phyloP scores from a whole-genome alignment of 1,140 invertebrate species.

The Meteorus sp. region DNA sequence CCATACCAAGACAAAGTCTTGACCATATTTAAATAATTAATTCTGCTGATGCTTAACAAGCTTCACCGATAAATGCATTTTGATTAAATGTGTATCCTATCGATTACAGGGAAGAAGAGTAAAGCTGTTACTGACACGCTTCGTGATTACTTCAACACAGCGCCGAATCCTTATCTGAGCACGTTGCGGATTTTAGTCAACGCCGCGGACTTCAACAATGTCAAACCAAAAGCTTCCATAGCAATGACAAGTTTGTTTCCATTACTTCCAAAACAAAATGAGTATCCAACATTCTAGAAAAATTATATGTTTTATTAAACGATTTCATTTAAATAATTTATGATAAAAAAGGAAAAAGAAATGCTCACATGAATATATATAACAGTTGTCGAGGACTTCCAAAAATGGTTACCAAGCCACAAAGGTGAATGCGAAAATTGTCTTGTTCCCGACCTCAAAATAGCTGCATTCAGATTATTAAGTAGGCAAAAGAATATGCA shows the following conservation, averaged over 20 bases:
- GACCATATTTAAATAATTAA: too few relatives aligned
- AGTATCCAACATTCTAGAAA: slow-evolving; percentile 22
- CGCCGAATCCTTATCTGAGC: slow-evolving; percentile 62
- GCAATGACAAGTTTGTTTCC: slow-evolving; percentile 55
- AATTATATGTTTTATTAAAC: slow-evolving; percentile 16
- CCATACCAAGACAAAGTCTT: too few relatives aligned
- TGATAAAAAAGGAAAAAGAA: too few relatives aligned
- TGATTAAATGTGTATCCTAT: too few relatives aligned
- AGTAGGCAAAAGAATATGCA: slow-evolving; percentile 60
- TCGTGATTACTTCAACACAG: slow-evolving; percentile 54
- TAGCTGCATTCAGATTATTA: slow-evolving; percentile 64
- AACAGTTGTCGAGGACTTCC: slow-evolving; percentile 65
- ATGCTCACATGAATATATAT: slow-evolving; percentile 33
- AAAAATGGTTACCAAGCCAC: slow-evolving; percentile 53
- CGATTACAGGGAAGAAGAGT: slow-evolving; percentile 61
- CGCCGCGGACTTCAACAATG: slow-evolving; percentile 60
- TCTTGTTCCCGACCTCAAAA: slow-evolving; percentile 60
- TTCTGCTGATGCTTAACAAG: too few relatives aligned
- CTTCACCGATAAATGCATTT: too few relatives aligned
- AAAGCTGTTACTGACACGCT: slow-evolving; percentile 58
- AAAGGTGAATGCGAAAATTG: slow-evolving; percentile 46
- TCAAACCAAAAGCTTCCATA: slow-evolving; percentile 61
- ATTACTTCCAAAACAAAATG: too few relatives aligned
- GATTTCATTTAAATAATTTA: slow-evolving; percentile 9
- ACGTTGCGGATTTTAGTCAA: slow-evolving; percentile 62